phyloP scores from a whole-genome alignment of 2,113 vertebrate species.

The Xenopus borealis region DNA sequence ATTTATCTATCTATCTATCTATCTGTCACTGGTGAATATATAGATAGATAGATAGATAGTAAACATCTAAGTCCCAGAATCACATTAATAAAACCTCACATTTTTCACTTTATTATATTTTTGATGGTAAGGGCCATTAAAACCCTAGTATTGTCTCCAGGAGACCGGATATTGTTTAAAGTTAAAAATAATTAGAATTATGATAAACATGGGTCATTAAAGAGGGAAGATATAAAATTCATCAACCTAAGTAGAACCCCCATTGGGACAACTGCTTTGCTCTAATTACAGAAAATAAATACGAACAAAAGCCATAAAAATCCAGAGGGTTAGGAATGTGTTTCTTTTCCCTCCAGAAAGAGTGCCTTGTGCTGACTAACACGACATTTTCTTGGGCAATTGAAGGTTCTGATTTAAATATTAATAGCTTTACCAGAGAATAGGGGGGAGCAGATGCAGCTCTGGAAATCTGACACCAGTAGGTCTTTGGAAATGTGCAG shows the following conservation, averaged over 20 bases:
- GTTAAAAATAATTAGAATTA: constrained; percentile 74
- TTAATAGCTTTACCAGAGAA: constrained; percentile 31
- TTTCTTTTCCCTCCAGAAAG: not conserved
- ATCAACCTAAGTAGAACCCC: constrained; percentile 75
- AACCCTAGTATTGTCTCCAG: constrained; percentile 47
- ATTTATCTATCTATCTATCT: no score
- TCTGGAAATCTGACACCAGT: constrained; percentile 25
- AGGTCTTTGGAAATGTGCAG: constrained; percentile 3
- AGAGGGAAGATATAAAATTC: constrained; percentile 72
- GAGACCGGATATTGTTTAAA: constrained; percentile 69
- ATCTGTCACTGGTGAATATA: no score
- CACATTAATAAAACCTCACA: not conserved
- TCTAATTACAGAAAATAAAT: constrained; percentile 73
- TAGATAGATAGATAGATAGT: constrained; percentile 22
- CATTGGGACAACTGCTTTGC: constrained; percentile 69
- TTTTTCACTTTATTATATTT: constrained; percentile 33
- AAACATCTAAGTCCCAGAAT: constrained; percentile 14
- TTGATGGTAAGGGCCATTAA: constrained; percentile 31
- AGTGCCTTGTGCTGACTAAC: not conserved
- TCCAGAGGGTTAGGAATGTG: constrained; percentile 48
- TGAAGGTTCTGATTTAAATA: constrained; percentile 18
- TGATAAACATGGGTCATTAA: constrained; percentile 76
- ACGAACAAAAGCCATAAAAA: constrained; percentile 61
- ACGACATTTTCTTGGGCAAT: not conserved
- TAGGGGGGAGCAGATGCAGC: constrained; percentile 22